Evolutionary conservation across 2,113 vertebrate genomes (phyloP), one percentile per base, ranked within the genome.

Genomic region (Reinhardtius hippoglossoides): DNA sequence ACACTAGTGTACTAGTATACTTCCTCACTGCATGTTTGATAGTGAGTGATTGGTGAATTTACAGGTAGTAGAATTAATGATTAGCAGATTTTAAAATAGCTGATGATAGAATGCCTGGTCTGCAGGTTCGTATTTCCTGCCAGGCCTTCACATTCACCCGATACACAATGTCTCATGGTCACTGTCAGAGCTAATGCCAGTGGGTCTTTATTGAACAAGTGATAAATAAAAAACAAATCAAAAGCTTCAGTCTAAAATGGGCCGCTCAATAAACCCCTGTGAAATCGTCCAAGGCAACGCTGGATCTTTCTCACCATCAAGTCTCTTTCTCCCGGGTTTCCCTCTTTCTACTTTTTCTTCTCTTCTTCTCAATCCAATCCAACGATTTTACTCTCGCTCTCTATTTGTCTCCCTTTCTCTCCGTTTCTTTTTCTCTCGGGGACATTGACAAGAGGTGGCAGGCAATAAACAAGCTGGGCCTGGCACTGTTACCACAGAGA

Each of bases 381-480:
- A 13, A 56, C 27, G 56, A 54, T 56, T 37, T 8, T 58, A 3
- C 0, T 54, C 67, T 60, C 46, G 40, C 23, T 42, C 52, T 81
- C 70, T 72, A 70, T 72, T 63, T 62, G 54, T 2, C 1, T 52
- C 62, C 52, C 46, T 66, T 48, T 46, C 9, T 63, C 65, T 80
- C 67, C 35, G 20, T 55, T 80, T 75, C 71, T 67, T 21, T 82
- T 70, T 74, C 70, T 67, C 83, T 76, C 55, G 50, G 35, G 55
- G 75, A 64, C 20, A 90, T 87, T 87, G 86, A 85, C 83, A 67
- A 90, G 84, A 83, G 84, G 81, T 88, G 56, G 82, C 87, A 82
- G 81, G 90, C 91, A 94, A 88, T 92, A 91, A 88, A 78, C 70
- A 14, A 58, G 55, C 48, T 20, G 48, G 48, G 48, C 15, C 44